Percentiles rank a stretch among this genome's conserved stretches.
phyloP scores from a whole-genome alignment of 2,797 vertebrate genomes.

The Propithecus deckenii region DNA sequence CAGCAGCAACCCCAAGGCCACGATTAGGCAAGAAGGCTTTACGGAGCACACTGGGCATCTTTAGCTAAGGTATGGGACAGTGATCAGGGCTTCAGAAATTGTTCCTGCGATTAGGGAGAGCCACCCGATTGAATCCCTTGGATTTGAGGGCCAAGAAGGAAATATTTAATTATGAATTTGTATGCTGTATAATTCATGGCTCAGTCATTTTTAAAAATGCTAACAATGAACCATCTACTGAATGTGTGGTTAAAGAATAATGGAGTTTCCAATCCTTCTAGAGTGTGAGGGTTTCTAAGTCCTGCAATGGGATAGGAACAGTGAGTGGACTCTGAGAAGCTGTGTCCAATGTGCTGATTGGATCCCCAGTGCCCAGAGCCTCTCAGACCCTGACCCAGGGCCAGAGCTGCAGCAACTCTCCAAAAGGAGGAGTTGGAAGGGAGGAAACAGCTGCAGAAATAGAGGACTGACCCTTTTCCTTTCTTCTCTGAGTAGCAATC shows the following conservation, averaged over 20 bases:
- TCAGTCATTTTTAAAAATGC: background rate
- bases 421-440: background rate
- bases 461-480: background rate
- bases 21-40: background rate
- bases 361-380: background rate
- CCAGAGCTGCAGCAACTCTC: background rate
- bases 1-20: background rate
- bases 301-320: background rate
- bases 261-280: background rate
- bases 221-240: background rate
- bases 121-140: background rate
- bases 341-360: fast-evolving
- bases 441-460: background rate
- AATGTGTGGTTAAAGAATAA: background rate
- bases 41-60: background rate
- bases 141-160: background rate
- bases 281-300: background rate
- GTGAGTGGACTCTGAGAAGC: background rate
- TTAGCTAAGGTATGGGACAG: background rate
- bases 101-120: background rate
- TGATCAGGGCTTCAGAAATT: background rate
- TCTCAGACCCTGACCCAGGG: background rate
- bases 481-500: slow-evolving; percentile 55
- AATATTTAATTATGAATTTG: background rate
- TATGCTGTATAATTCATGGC: background rate